Conservation (phyloP, 2,797 vertebrate species). For the Enteromius unitaeniatus region DNA sequence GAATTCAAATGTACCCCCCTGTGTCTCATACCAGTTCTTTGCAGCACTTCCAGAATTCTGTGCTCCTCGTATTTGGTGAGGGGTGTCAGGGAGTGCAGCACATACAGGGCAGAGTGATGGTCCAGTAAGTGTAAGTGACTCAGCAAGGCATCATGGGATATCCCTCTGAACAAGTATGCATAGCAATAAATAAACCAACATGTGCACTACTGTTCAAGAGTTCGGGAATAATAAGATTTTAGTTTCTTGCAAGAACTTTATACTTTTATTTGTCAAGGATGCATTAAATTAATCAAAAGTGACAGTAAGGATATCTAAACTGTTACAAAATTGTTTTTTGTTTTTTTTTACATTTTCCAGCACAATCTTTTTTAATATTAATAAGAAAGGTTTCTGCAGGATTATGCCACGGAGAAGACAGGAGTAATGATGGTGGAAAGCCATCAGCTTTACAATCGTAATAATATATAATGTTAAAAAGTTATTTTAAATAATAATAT, state of each 20-base stretch:
- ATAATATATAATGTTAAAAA: not conserved
- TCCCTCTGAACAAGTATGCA: conserved; percentile 72
- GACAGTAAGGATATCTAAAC: not conserved
- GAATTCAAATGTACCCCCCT: not conserved
- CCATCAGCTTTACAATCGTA: not conserved
- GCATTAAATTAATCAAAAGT: not conserved
- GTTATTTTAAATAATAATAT: not conserved
- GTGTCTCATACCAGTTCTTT: conserved; percentile 67
- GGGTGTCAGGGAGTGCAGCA: conserved; percentile 90
- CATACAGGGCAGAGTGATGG: conserved; percentile 89
- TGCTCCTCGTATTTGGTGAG: conserved; percentile 86
- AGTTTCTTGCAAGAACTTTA: not conserved
- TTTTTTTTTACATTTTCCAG: not conserved
- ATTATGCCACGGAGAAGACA: not conserved
- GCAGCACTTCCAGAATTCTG: conserved; percentile 86
- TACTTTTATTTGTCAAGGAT: not conserved
- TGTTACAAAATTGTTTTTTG: not conserved
- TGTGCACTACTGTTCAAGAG: not conserved
- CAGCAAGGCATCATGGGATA: conserved; percentile 84
- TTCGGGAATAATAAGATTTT: too few species aligned
- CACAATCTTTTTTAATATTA: not conserved
- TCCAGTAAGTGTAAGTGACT: conserved; percentile 89
- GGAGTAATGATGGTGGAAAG: not conserved
- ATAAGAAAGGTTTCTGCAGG: not conserved
- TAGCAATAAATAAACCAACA: conserved; percentile 4